These are phyloP conservation scores for Epinotia brunnichana DNA, from an alignment of 2,888 invertebrate genomes.

Conservation along the genomic window DNA sequence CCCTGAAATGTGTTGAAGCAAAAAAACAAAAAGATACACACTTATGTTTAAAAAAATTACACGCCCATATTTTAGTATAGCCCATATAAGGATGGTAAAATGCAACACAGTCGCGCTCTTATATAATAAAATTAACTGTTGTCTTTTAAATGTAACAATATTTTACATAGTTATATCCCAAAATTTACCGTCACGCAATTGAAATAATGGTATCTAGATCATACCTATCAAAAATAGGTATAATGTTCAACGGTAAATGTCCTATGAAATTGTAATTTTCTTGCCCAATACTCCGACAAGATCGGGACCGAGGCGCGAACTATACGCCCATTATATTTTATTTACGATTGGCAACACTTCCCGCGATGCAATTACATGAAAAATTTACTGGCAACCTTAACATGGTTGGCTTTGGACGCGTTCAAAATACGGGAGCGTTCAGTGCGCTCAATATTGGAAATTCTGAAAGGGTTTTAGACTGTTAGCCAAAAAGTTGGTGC, in stretches of 20 bases:
- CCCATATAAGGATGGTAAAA: too few species aligned
- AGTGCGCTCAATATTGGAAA: not conserved
- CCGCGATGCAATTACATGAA: constrained; percentile 29
- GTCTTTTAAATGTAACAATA: too few species aligned
- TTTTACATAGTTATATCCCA: too few species aligned
- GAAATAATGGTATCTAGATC: not conserved
- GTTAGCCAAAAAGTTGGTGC: not conserved
- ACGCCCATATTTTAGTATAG: too few species aligned
- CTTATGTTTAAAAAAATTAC: too few species aligned
- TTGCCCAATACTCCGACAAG: constrained; percentile 20
- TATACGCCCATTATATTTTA: constrained; percentile 40
- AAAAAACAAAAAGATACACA: too few species aligned
- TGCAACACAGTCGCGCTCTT: too few species aligned
- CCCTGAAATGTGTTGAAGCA: too few species aligned
- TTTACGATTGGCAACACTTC: constrained; percentile 38
- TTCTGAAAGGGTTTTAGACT: not conserved
- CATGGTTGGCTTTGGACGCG: constrained; percentile 1
- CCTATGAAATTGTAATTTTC: constrained; percentile 37
- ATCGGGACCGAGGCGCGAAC: constrained; percentile 18
- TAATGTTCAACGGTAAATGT: constrained; percentile 9
- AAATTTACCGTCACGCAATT: not conserved
- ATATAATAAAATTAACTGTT: too few species aligned
- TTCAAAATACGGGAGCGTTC: constrained; percentile 10
- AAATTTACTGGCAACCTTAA: constrained; percentile 36
- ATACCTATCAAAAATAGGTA: not conserved